These are phyloP conservation scores for Zygogramma bicolorata DNA, from an alignment of 2,888 invertebrate species.

Conservation along the genomic window DNA sequence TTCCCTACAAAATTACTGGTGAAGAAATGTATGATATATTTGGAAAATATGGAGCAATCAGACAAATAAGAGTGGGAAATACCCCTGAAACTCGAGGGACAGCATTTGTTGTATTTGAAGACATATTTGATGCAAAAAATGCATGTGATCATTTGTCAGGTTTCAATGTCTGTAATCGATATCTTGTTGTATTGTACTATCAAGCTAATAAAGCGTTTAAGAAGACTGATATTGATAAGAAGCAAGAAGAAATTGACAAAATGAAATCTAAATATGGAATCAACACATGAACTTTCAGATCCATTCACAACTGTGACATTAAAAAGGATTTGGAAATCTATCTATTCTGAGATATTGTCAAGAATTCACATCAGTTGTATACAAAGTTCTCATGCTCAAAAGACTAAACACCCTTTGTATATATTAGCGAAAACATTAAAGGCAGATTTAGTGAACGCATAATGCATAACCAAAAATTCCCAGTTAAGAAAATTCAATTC, in stretches of 20 bases:
- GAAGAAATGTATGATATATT: conserved; percentile 99
- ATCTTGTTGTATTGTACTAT: conserved; percentile 98
- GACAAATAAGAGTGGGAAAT: conserved; percentile 98
- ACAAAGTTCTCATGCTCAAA: too few species aligned
- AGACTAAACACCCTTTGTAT: too few species aligned
- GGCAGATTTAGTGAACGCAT: too few species aligned
- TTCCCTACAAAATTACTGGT: conserved; percentile 98
- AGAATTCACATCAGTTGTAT: too few species aligned
- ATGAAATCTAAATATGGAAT: conserved; percentile 96
- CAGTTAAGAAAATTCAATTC: too few species aligned
- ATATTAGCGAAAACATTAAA: too few species aligned
- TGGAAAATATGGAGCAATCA: conserved; percentile 99
- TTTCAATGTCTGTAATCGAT: conserved; percentile 98
- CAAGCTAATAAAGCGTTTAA: conserved; percentile 97
- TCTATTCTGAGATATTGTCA: too few species aligned
- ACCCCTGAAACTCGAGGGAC: conserved; percentile 98
- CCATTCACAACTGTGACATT: too few species aligned
- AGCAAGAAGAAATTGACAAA: conserved; percentile 94
- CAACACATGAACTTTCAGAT: conserved; percentile 55
- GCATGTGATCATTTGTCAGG: conserved; percentile 99
- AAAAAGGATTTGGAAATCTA: too few species aligned
- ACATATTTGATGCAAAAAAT: conserved; percentile 99
- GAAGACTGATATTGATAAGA: conserved; percentile 94
- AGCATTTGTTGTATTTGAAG: conserved; percentile 99
- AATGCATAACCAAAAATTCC: too few species aligned